Conservation (phyloP, 1,140 invertebrate genomes). For the Ips nitidus region DNA sequence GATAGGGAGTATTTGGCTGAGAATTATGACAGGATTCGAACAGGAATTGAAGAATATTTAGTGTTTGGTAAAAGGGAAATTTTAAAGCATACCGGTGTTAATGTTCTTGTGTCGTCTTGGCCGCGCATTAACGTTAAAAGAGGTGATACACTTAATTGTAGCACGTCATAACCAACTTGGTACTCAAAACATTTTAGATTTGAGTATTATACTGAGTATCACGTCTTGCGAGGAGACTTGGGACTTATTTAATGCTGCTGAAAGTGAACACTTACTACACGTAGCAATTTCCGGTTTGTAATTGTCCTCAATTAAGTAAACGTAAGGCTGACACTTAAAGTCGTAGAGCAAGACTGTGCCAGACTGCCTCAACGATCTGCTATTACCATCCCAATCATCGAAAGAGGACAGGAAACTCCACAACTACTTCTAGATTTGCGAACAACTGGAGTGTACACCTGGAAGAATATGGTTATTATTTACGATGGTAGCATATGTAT, state of each 20-base stretch:
- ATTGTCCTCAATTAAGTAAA: background rate
- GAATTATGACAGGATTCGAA: slow-evolving; percentile 58
- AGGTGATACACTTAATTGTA: slow-evolving; percentile 51
- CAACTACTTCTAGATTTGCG: slow-evolving; percentile 74
- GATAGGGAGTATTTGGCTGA: slow-evolving; percentile 62
- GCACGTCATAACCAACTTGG: background rate
- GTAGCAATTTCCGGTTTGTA: slow-evolving; percentile 65
- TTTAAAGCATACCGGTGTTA: slow-evolving; percentile 63
- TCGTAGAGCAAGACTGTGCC: slow-evolving; percentile 64
- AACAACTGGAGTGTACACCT: slow-evolving; percentile 61
- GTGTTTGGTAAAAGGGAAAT: slow-evolving; percentile 61
- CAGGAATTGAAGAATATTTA: slow-evolving; percentile 62
- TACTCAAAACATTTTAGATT: slow-evolving; percentile 57
- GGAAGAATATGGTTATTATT: slow-evolving; percentile 69
- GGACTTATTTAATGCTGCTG: slow-evolving; percentile 61
- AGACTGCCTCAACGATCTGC: slow-evolving; percentile 64
- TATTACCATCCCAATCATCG: slow-evolving; percentile 68
- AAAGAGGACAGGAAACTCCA: slow-evolving; percentile 67
- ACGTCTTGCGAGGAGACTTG: slow-evolving; percentile 70
- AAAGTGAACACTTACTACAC: slow-evolving; percentile 64
- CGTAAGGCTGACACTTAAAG: no score
- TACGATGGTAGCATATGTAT: slow-evolving; percentile 71
- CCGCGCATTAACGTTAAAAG: slow-evolving; percentile 63
- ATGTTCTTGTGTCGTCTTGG: slow-evolving; percentile 65
- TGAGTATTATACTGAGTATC: slow-evolving; percentile 68